phyloP scores from a whole-genome alignment of 2,888 invertebrate species.

The Macaria notata region DNA sequence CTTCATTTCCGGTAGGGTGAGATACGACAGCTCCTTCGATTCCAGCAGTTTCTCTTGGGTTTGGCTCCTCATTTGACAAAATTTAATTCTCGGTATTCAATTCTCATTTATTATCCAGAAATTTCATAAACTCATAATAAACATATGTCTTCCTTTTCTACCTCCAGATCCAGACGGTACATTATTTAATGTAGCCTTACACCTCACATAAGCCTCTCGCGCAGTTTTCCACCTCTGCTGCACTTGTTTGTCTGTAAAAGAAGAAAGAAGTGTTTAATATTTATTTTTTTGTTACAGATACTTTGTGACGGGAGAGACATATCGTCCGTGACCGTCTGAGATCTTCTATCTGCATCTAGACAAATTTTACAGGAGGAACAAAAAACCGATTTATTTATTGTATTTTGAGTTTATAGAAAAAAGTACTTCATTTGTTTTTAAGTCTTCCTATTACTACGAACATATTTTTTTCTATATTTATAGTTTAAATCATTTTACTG shows the following conservation, averaged over 20 bases:
- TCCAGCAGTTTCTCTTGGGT: constrained; percentile 11
- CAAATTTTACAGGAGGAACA: too few species aligned
- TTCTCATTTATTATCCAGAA: constrained; percentile 15
- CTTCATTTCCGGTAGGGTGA: too few species aligned
- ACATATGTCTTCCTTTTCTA: constrained; percentile 16
- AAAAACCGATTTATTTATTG: too few species aligned
- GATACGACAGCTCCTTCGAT: too few species aligned
- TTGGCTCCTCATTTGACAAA: constrained; percentile 16
- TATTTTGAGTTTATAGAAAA: too few species aligned
- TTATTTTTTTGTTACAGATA: constrained; percentile 9
- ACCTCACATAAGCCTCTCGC: constrained; percentile 12
- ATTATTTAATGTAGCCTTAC: constrained; percentile 7
- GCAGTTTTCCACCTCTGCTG: constrained; percentile 16
- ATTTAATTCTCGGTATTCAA: constrained; percentile 13
- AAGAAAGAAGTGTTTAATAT: constrained; percentile 1
- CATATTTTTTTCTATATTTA: too few species aligned
- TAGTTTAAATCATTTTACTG: too few species aligned
- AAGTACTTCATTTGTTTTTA: too few species aligned
- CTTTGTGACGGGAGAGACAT: constrained; percentile 7
- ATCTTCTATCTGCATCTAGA: too few species aligned
- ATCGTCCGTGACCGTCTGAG: too few species aligned
- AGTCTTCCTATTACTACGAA: too few species aligned
- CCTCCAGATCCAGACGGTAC: constrained; percentile 6
- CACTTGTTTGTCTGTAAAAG: constrained; percentile 17
- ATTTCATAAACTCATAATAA: constrained; percentile 15